phyloP scores from a whole-genome alignment of 2,888 invertebrate genomes.

The Cabera pusaria region DNA sequence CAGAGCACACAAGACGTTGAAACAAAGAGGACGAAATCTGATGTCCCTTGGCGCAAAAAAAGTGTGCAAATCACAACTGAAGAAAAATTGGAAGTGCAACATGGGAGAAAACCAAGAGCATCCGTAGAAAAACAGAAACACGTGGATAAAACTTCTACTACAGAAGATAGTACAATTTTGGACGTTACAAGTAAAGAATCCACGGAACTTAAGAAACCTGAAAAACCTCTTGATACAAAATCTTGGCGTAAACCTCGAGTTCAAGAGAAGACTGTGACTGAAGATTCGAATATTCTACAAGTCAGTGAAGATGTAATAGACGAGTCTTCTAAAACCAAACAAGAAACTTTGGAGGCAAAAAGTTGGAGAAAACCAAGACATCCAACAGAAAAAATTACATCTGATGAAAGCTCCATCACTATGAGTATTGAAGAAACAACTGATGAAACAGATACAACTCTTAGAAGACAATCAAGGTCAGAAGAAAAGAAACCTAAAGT shows the following conservation, averaged over 20 bases:
- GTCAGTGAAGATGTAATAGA: conserved; percentile 21
- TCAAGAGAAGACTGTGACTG: conserved; percentile 34
- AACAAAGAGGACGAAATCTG: conserved; percentile 44
- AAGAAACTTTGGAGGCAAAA: conserved; percentile 21
- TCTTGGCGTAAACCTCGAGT: conserved; percentile 53
- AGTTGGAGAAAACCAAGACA: conserved; percentile 26
- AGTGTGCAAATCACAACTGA: conserved; percentile 34
- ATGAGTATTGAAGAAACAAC: conserved; percentile 14
- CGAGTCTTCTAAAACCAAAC: conserved; percentile 1
- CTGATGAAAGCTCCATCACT: conserved; percentile 5
- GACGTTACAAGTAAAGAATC: conserved; percentile 35
- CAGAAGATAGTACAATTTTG: conserved; percentile 40
- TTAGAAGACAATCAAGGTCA: conserved; percentile 32
- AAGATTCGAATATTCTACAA: conserved; percentile 29
- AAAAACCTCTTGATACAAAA: conserved; percentile 36
- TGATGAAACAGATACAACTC: conserved; percentile 21
- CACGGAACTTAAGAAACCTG: conserved; percentile 24
- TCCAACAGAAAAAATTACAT: conserved; percentile 6
- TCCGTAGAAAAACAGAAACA: conserved; percentile 25
- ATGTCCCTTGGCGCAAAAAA: conserved; percentile 66
- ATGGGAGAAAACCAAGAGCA: conserved; percentile 50
- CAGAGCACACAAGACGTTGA: conserved; percentile 57
- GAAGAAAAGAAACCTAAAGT: conserved; percentile 38
- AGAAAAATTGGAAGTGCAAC: conserved; percentile 41
- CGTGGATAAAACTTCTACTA: conserved; percentile 31